Conservation (phyloP, 1,140 invertebrate genomes). For the Pristionchus pacificus region DNA sequence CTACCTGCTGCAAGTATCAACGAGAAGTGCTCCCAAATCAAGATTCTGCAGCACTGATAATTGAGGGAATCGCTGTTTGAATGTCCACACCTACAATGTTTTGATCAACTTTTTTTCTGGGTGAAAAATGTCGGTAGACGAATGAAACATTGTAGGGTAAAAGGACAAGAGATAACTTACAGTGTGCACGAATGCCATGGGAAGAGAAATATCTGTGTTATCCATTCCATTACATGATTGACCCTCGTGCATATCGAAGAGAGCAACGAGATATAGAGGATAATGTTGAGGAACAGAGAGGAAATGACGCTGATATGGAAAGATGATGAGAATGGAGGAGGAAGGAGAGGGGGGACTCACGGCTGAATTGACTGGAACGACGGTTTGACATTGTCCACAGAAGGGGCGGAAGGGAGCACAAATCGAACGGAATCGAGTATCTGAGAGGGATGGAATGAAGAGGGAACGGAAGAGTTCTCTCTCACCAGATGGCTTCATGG, state of each 20-base stretch:
- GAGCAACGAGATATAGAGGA: slow-evolving; percentile 44
- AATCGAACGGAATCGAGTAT: slow-evolving; percentile 41
- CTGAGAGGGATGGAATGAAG: background rate
- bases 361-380: slow-evolving; percentile 21
- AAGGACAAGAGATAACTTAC: slow-evolving; percentile 25
- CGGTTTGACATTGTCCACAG: slow-evolving; percentile 42
- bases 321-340: background rate
- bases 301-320: slow-evolving; percentile 34
- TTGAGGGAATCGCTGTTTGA: slow-evolving; percentile 42
- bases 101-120: background rate
- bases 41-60: slow-evolving; percentile 37
- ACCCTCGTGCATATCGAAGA: slow-evolving; percentile 52
- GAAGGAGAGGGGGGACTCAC: slow-evolving; percentile 17
- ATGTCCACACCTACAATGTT: slow-evolving; percentile 42
- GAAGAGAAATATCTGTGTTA: slow-evolving; percentile 41
- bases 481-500: slow-evolving; percentile 12
- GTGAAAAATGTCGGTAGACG: background rate
- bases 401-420: slow-evolving; percentile 46
- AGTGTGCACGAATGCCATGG: slow-evolving; percentile 50
- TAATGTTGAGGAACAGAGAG: slow-evolving; percentile 47
- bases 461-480: background rate
- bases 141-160: background rate
- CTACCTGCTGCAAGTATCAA: slow-evolving; percentile 43
- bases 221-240: slow-evolving; percentile 38
- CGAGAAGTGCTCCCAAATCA: slow-evolving; percentile 51